Conservation (phyloP, 2,888 invertebrate genomes). For the Xylota segnis region DNA sequence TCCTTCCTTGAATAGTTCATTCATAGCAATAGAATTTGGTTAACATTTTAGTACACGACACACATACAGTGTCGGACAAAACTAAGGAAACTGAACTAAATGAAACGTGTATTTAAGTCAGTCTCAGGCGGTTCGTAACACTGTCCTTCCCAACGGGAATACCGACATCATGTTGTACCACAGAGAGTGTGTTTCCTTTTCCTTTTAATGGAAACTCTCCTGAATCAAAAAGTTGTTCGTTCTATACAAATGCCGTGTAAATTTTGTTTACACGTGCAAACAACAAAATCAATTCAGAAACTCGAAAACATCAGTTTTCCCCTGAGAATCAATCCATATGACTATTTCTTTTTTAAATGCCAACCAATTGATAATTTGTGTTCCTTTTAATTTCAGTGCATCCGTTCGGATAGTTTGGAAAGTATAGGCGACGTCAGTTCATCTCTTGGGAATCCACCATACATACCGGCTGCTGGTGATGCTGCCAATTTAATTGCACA, state of each 20-base stretch:
- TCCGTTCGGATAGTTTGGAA: slow-evolving; percentile 88
- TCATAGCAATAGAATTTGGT: too few species aligned
- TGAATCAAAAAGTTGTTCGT: not conserved
- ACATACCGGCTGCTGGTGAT: slow-evolving; percentile 83
- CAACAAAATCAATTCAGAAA: not conserved
- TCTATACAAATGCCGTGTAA: slow-evolving; percentile 7
- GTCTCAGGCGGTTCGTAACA: too few species aligned
- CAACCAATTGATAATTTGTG: not conserved
- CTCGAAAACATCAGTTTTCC: not conserved
- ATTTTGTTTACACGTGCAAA: slow-evolving; percentile 43
- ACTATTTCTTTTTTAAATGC: not conserved
- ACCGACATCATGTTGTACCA: not conserved
- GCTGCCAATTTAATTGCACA: slow-evolving; percentile 80
- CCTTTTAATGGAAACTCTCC: not conserved
- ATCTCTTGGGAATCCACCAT: slow-evolving; percentile 83
- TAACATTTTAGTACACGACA: too few species aligned
- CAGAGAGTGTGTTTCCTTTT: not conserved
- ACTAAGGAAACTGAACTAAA: too few species aligned
- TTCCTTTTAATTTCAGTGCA: slow-evolving; percentile 80
- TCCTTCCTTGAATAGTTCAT: too few species aligned
- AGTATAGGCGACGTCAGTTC: slow-evolving; percentile 87
- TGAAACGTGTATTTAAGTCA: too few species aligned
- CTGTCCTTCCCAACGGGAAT: not conserved
- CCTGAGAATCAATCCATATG: slow-evolving; percentile 18
- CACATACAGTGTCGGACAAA: too few species aligned